Base-by-base conservation (phyloP, 2,888 invertebrate species). In the Pollenia labialis region DNA sequence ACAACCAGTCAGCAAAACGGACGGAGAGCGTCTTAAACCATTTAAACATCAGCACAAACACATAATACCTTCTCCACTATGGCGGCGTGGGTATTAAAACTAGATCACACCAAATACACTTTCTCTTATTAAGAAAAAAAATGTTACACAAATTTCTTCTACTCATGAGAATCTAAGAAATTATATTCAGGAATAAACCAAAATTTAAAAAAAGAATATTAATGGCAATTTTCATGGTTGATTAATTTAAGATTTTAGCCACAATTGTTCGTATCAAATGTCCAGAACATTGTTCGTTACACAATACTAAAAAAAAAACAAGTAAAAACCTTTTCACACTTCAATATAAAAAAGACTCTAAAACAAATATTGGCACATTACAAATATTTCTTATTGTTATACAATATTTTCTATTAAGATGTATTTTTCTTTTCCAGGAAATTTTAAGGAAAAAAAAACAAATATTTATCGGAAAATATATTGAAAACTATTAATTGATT, bases 141-240 rank as follows among this genome's bases (percentile, higher is more conserved):
- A 32, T 32, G 4, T 6, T 6, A 32, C 4, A 32, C 4, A 54
- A 58, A 84, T 60, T 79, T 44, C 58, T 79, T 84, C 66, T 79
- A 72, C 52, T 2, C 4, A n/a, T 46, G 52, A 14, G 52, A 79
- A 64, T 56, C 40, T 32, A 6, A 2, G 46, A 71, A 48, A 62
- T 32, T 56, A 74, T 50, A 84, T 87, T 83, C n/a, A 48, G 23
- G 83, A 87, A 87, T 75, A 56, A 58, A 52, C 32, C 16, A 58
- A 60, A 85, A 54, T 32, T 6, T 32, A 32, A 48, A 71, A 62
- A 42, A 16, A n/a, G 46, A n/a, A 56, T 84, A 86, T 86, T 81
- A 86, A 83, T 83, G 52, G 72, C 56, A 76, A 87, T 81, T 87
- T 87, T 81, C 60, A 87, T 84, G 87, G 76, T 87, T 87, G 81